phyloP scores from a whole-genome alignment of 2,888 invertebrate species.

The Desoria tigrina region DNA sequence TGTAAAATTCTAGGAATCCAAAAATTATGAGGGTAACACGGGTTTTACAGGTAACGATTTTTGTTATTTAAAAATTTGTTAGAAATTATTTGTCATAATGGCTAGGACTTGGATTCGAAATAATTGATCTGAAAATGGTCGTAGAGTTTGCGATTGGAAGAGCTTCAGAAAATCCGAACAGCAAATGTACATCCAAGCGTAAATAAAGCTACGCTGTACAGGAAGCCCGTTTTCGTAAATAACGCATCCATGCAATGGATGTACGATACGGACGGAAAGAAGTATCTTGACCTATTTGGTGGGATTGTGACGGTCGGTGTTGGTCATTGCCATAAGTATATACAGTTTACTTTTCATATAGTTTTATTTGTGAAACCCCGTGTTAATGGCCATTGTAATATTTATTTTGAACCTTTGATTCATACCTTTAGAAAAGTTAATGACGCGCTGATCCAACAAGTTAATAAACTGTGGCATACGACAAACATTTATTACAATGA shows the following conservation, averaged over 20 bases:
- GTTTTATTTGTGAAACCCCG: neutral
- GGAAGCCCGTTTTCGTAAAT: constrained; percentile 77
- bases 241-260: constrained; percentile 91
- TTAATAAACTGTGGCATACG: constrained; percentile 83
- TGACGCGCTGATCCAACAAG: constrained; percentile 75
- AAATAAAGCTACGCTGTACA: constrained; percentile 72
- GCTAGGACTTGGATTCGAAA: too few species aligned
- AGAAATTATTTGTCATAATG: neutral
- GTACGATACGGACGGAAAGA: constrained; percentile 78
- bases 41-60: neutral
- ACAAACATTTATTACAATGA: constrained; percentile 90
- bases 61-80: neutral
- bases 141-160: constrained; percentile 49
- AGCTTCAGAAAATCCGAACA: constrained; percentile 64
- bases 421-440: constrained; percentile 72
- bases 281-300: constrained; percentile 92
- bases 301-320: constrained; percentile 97
- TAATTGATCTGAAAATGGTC: neutral
- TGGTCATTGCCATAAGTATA: constrained; percentile 97
- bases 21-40: neutral
- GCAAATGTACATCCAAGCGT: constrained; percentile 67
- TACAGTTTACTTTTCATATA: constrained; percentile 59
- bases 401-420: constrained; percentile 6
- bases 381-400: neutral
- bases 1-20: too few species aligned